Percentiles rank a stretch among this genome's conserved stretches.
phyloP scores from a whole-genome alignment of 2,888 invertebrate genomes.

The Drosophila kanekoi region DNA sequence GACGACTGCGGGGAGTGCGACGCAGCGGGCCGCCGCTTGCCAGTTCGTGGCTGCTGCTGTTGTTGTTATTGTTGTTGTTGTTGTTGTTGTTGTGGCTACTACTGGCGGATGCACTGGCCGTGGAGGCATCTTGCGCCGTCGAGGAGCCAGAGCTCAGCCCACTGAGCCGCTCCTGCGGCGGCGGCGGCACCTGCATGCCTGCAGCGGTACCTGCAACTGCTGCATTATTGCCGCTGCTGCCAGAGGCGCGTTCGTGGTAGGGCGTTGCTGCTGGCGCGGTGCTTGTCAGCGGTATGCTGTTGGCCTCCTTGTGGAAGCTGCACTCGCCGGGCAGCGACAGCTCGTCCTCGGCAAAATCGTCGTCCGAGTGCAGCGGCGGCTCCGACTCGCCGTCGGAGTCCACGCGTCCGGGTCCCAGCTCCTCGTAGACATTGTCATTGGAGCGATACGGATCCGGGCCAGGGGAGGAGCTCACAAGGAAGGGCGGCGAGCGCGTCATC shows the following conservation, averaged over 20 bases:
- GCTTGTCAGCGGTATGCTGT: constrained; percentile 24
- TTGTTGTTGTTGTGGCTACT: constrained; percentile 37
- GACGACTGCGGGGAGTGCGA: constrained; percentile 55
- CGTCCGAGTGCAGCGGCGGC: constrained; percentile 90
- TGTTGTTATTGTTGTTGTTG: constrained; percentile 29
- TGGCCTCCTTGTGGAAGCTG: constrained; percentile 81
- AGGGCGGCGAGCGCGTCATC: constrained; percentile 87
- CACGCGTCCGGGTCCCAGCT: constrained; percentile 88
- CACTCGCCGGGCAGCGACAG: constrained; percentile 87
- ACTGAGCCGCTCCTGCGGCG: constrained; percentile 82
- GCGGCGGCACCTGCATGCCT: constrained; percentile 5
- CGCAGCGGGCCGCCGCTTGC: constrained; percentile 31
- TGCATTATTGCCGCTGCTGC: constrained; percentile 40
- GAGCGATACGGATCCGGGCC: constrained; percentile 88
- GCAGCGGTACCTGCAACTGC: constrained; percentile 33
- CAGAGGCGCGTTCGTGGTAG: constrained; percentile 68
- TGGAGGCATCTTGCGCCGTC: constrained; percentile 78
- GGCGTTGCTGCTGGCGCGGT: constrained; percentile 55
- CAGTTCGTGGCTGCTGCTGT: constrained; percentile 22
- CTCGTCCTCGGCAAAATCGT: constrained; percentile 94
- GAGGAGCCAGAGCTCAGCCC: constrained; percentile 84
- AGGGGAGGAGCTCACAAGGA: constrained; percentile 90
- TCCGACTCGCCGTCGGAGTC: constrained; percentile 88
- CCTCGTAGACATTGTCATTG: constrained; percentile 93
- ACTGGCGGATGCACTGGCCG: constrained; percentile 78